Conservation (phyloP, 2,113 vertebrate species). For the Muntiacus muntjak region DNA sequence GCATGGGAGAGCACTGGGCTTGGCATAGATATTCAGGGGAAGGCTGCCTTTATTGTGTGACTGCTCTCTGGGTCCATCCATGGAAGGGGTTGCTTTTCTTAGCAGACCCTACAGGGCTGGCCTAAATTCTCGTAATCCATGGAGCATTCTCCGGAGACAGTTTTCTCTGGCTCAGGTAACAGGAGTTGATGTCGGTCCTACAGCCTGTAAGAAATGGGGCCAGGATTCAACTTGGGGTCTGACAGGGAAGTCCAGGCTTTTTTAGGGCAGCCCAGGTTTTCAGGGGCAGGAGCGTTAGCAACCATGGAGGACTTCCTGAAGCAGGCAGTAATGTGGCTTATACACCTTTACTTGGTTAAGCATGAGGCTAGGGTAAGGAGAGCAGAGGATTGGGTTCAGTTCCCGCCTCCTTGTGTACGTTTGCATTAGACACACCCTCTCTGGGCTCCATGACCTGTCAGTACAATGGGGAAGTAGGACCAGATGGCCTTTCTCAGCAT, state of each 20-base stretch:
- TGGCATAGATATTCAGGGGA: not conserved
- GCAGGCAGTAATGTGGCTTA: not conserved
- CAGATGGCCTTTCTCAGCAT: not conserved
- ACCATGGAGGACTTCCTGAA: not conserved
- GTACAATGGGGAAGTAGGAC: not conserved
- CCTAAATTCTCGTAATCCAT: accelerated
- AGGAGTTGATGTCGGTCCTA: not conserved
- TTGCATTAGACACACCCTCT: not conserved
- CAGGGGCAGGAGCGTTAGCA: not conserved
- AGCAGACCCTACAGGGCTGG: not conserved
- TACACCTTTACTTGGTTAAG: not conserved
- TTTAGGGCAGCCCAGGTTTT: not conserved
- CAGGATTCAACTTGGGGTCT: not conserved
- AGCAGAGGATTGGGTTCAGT: not conserved
- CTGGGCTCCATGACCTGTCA: not conserved
- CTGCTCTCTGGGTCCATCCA: accelerated
- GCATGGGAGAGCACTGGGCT: not conserved
- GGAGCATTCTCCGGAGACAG: not conserved
- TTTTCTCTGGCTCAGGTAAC: not conserved
- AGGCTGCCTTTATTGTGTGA: accelerated
- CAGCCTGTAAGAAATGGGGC: not conserved
- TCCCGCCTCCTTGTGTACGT: not conserved
- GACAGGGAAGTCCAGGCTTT: not conserved
- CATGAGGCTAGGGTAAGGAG: not conserved
- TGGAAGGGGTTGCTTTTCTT: not conserved